Evolutionary conservation across 2,113 vertebrate species (phyloP).

Genomic region (Sturnus vulgaris): DNA sequence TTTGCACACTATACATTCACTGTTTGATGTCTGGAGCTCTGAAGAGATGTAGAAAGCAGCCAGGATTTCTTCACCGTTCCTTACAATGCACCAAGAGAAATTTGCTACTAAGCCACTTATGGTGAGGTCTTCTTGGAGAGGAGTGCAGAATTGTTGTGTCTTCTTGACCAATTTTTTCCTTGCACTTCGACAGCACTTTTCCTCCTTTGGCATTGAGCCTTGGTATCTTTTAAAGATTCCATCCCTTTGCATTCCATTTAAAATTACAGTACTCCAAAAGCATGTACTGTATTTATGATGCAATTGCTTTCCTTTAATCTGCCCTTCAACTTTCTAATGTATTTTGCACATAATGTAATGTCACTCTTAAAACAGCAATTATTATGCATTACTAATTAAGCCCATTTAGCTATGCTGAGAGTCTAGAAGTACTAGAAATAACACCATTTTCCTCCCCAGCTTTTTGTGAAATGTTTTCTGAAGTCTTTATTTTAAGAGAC

Average conservation of each 20-base stretch:
- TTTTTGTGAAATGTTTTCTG: not conserved
- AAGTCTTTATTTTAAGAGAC: not conserved
- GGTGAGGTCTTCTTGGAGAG: not conserved
- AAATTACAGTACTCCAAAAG: not conserved
- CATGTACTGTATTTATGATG: not conserved
- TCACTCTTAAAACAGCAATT: conserved; percentile 5
- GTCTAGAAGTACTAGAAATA: not conserved
- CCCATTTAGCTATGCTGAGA: not conserved
- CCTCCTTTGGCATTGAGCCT: not conserved
- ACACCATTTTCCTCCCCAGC: not conserved
- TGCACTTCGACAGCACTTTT: not conserved
- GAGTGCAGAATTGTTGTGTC: not conserved
- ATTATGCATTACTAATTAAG: not conserved
- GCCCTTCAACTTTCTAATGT: not conserved
- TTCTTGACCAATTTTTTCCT: not conserved
- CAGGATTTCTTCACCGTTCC: not conserved
- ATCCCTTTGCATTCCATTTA: not conserved
- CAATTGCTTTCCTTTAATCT: not conserved
- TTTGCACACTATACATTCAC: not conserved
- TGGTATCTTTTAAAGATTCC: not conserved
- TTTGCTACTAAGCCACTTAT: not conserved
- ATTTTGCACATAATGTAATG: not conserved
- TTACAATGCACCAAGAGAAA: not conserved
- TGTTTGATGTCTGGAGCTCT: not conserved
- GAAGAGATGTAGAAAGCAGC: not conserved